Base-by-base conservation (phyloP, 2,797 vertebrate species). In the Microctenopoma steveboyesi region DNA sequence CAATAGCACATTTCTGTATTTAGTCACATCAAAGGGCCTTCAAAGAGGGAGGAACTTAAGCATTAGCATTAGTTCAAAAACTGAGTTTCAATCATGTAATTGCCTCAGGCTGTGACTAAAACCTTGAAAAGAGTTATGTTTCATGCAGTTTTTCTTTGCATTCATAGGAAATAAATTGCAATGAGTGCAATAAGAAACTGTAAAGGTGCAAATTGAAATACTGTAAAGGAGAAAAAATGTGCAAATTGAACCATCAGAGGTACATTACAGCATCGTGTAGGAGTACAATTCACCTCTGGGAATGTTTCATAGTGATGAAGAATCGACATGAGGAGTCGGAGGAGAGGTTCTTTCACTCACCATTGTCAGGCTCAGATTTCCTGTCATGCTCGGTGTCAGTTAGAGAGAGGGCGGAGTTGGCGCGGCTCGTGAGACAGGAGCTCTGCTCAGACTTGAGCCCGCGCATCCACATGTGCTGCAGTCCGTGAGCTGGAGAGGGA, bases 311-410 rank as follows among this genome's bases (percentile, higher is more conserved):
- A 56, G 14, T 69, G 62, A 80, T 28, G 37, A 49, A 25, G 59
- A 69, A 64, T 40, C 65, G n/a, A 30, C 30, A 47, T 5, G n/a
- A 13, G 16, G 33, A 18, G 33, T 22, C 18, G 56, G 27, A 52
- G 18, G 27, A 68, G 39, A 48, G 4, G 52, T 39, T 37, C 13
- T 28, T 48, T 49, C 58, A 77, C 93, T 97, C 96, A 98, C 97
- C 97, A 39, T 97, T 97, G 82, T 99, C 98, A 30, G 94, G 95
- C 84, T 99, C 97, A 18, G 97, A 98, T 88, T 98, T 98, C 91
- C 97, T 93, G 91, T 99, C 98, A 18, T 98, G 97, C 91, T 99
- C 98, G 1, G 98, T 99, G 89, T 99, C 98, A 0, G 97, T 99
- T 85, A 99, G 96, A 40, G 98, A 99, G 74, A 99, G 86, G 0